Evolutionary conservation across 2,797 vertebrate genomes (phyloP).

Genomic region (Platalea minor): DNA sequence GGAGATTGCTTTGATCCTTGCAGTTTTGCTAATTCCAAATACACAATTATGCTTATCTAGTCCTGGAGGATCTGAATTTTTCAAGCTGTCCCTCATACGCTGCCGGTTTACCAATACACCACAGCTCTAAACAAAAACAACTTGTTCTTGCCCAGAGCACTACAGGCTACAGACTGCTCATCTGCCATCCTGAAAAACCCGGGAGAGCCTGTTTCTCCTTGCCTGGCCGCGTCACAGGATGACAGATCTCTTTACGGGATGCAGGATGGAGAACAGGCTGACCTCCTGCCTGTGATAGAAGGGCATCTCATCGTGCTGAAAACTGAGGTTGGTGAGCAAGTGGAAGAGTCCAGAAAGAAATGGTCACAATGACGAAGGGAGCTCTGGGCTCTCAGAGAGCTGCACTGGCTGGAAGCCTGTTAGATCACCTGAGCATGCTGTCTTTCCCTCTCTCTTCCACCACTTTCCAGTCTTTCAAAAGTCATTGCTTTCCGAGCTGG

Average conservation of each 20-base stretch:
- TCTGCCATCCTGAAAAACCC: not conserved
- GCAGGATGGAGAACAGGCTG: not conserved
- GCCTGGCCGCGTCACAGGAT: not conserved
- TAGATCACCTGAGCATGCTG: not conserved
- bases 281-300: not conserved
- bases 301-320: not conserved
- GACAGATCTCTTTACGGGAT: not conserved
- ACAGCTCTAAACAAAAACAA: constrained; percentile 6
- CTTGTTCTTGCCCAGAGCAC: constrained; percentile 23
- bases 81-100: not conserved
- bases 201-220: not conserved
- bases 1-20: constrained; percentile 59
- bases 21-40: constrained; percentile 56
- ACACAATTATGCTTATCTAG: constrained; percentile 53
- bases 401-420: not conserved
- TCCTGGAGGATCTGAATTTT: constrained; percentile 52
- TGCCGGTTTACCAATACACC: constrained; percentile 31
- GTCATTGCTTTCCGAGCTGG: not conserved
- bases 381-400: not conserved
- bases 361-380: not conserved
- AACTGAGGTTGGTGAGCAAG: not conserved
- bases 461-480: not conserved
- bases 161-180: not conserved
- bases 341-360: not conserved
- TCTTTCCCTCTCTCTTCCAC: not conserved